Evolutionary conservation across 1,140 invertebrate species (phyloP).

Genomic region (Pararge aegeria): DNA sequence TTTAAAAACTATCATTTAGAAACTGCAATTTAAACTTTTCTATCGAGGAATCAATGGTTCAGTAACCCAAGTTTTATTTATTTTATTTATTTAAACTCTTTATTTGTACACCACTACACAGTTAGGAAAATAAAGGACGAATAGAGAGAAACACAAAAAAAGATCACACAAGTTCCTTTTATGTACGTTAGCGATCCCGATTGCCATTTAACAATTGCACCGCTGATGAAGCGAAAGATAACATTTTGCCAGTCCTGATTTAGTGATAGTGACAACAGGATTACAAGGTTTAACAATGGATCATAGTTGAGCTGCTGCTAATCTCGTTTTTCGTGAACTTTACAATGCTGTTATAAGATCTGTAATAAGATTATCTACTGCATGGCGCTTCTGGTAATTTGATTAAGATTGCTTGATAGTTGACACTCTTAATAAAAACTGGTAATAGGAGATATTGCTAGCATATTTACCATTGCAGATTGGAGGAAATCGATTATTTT

Average conservation of each 20-base stretch:
- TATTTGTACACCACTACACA: too few relatives aligned
- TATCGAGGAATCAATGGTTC: too few relatives aligned
- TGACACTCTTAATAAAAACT: neutral
- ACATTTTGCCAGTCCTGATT: conserved; percentile 39
- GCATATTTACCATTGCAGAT: too few relatives aligned
- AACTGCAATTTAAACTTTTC: too few relatives aligned
- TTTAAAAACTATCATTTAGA: too few relatives aligned
- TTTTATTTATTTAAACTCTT: too few relatives aligned
- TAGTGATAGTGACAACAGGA: conserved; percentile 56
- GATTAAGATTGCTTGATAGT: conserved; percentile 14
- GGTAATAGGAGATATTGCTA: neutral
- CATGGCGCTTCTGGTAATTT: conserved; percentile 18
- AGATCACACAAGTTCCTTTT: neutral
- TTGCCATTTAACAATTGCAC: conserved; percentile 13
- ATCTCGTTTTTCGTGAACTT: conserved; percentile 58
- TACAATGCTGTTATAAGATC: conserved; percentile 59
- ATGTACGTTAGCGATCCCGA: neutral
- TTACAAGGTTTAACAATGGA: conserved; percentile 55
- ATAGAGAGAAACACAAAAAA: neutral
- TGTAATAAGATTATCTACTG: conserved; percentile 26
- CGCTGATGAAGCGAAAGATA: conserved; percentile 42
- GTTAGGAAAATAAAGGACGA: too few relatives aligned
- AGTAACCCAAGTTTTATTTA: too few relatives aligned
- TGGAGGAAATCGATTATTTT: too few relatives aligned
- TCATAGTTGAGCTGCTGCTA: conserved; percentile 47